phyloP scores from a whole-genome alignment of 2,888 invertebrate species.

The Hydriomena furcata region DNA sequence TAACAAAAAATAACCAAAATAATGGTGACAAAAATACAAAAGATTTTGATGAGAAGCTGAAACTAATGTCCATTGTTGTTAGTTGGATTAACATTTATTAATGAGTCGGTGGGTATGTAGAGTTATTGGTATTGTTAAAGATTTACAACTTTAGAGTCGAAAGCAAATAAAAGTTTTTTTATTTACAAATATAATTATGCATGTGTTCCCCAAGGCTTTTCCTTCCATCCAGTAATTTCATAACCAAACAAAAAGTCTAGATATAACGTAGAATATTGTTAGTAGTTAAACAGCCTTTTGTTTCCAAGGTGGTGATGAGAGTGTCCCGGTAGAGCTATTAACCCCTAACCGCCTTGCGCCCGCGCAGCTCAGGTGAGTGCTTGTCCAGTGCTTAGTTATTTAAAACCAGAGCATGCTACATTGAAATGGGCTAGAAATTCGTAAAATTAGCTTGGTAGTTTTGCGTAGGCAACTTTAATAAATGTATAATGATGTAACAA shows the following conservation, averaged over 20 bases:
- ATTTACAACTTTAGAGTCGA: too few species aligned
- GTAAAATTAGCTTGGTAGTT: slow-evolving; percentile 2
- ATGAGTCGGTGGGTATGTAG: too few species aligned
- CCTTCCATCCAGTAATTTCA: neutral
- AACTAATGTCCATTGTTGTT: too few species aligned
- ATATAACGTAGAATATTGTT: slow-evolving; percentile 7
- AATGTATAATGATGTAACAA: neutral
- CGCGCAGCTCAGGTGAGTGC: slow-evolving; percentile 70
- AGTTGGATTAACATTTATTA: too few species aligned
- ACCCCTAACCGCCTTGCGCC: slow-evolving; percentile 64
- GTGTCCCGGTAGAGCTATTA: slow-evolving; percentile 67
- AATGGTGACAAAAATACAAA: too few species aligned
- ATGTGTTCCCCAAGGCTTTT: slow-evolving; percentile 4
- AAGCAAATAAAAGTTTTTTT: too few species aligned
- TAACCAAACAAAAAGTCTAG: neutral
- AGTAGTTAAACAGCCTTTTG: slow-evolving; percentile 45
- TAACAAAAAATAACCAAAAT: too few species aligned
- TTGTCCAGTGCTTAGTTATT: slow-evolving; percentile 44
- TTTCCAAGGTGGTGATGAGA: slow-evolving; percentile 74
- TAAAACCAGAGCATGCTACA: slow-evolving; percentile 10
- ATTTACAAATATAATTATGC: too few species aligned
- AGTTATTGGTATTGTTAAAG: too few species aligned
- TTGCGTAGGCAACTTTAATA: neutral
- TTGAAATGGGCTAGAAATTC: neutral
- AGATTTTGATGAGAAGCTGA: too few species aligned